Percentiles rank a stretch among this genome's conserved stretches.
phyloP scores from a whole-genome alignment of 2,797 vertebrate genomes.

The Xiphophorus birchmanni region DNA sequence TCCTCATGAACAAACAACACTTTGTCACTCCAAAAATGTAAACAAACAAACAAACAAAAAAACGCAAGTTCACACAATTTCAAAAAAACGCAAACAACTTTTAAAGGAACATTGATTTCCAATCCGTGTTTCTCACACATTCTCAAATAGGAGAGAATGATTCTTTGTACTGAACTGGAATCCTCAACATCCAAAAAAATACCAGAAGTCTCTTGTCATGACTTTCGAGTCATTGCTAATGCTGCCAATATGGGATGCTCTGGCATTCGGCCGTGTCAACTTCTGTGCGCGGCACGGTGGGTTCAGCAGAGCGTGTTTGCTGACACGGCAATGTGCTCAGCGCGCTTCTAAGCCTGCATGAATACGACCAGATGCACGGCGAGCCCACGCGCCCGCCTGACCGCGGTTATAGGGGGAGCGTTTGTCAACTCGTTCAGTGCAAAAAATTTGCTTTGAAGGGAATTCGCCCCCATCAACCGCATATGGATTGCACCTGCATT shows the following conservation, averaged over 20 bases:
- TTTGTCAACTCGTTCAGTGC: constrained; percentile 12
- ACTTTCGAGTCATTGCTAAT: neutral
- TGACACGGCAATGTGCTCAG: constrained; percentile 33
- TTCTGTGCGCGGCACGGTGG: constrained; percentile 30
- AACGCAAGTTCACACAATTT: neutral
- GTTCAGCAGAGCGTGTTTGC: constrained; percentile 10
- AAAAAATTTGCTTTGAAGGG: constrained; percentile 5
- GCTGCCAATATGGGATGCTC: neutral
- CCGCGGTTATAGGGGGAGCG: constrained; percentile 14
- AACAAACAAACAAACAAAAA: neutral
- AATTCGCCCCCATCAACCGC: constrained; percentile 10
- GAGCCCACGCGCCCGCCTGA: constrained; percentile 29
- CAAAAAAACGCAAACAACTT: neutral
- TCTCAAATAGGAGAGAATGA: neutral
- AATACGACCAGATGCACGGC: constrained; percentile 31
- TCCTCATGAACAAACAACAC: constrained; percentile 6
- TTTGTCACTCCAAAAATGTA: neutral
- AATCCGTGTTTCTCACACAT: neutral
- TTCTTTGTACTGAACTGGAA: neutral
- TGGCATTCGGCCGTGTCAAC: constrained; percentile 5
- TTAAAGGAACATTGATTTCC: neutral
- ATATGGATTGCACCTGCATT: constrained; percentile 30
- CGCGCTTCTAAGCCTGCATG: constrained; percentile 35
- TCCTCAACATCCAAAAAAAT: neutral
- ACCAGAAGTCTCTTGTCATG: neutral